phyloP scores from a whole-genome alignment of 1,140 invertebrate species.

The Zaprionus kolodkinae region DNA sequence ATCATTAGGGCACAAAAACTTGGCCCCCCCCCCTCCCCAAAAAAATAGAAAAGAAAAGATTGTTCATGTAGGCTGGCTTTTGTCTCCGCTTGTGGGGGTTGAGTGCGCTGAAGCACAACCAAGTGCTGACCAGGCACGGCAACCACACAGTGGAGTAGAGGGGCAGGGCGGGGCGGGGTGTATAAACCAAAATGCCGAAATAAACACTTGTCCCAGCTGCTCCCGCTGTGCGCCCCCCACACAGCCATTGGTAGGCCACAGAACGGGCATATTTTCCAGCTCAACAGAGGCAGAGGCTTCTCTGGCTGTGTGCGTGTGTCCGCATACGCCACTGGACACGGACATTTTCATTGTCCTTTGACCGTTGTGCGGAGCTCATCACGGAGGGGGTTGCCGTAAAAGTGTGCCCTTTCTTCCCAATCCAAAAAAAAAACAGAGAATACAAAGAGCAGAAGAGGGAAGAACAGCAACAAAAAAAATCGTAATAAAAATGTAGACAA shows the following conservation, averaged over 20 bases:
- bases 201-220: conserved; percentile 71
- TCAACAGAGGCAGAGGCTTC: conserved; percentile 52
- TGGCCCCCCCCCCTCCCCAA: neutral
- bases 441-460: neutral
- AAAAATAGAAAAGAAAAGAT: conserved; percentile 4
- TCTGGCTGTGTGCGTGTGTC: conserved; percentile 35
- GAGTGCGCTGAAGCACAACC: conserved; percentile 50
- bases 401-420: conserved; percentile 24
- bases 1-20: conserved; percentile 75
- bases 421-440: neutral
- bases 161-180: neutral
- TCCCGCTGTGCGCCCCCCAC: neutral
- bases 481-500: conserved; percentile 81
- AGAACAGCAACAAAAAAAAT: neutral
- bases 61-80: conserved; percentile 44
- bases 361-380: conserved; percentile 13
- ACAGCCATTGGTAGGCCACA: conserved; percentile 47
- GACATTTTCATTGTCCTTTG: conserved; percentile 47
- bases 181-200: conserved; percentile 74
- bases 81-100: conserved; percentile 43
- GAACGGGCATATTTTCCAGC: conserved; percentile 77
- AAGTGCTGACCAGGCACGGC: conserved; percentile 61
- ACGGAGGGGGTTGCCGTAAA: conserved; percentile 39
- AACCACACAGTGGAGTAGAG: neutral
- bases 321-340: conserved; percentile 13